These are phyloP conservation scores for Magallana angulata DNA, from an alignment of 1,140 invertebrate species.

Conservation along the genomic window DNA sequence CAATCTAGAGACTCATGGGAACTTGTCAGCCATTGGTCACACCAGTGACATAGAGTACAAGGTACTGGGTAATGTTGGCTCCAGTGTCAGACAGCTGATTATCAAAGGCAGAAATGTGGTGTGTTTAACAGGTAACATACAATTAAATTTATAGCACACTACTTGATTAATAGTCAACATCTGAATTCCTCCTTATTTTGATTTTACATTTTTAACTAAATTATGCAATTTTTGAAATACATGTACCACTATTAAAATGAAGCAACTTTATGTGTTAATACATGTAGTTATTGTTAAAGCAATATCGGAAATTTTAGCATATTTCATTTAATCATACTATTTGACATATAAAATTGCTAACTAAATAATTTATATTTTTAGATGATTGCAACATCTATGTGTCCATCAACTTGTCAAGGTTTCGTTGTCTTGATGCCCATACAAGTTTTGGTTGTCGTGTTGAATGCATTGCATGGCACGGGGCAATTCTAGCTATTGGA, in stretches of 20 bases:
- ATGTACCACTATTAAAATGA: no score
- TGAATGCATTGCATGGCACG: constrained; percentile 14
- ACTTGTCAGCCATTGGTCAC: neutral
- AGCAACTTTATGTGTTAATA: no score
- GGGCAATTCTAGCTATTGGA: constrained; percentile 2
- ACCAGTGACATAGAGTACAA: neutral
- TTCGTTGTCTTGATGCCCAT: neutral
- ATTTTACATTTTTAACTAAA: no score
- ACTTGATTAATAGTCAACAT: no score
- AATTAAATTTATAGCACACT: neutral
- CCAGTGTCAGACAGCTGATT: neutral
- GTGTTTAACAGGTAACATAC: constrained; percentile 10
- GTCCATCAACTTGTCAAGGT: neutral
- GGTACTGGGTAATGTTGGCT: neutral
- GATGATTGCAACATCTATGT: neutral
- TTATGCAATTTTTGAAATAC: no score
- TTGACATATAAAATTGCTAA: neutral
- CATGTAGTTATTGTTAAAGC: no score
- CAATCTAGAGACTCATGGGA: neutral
- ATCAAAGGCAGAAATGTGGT: neutral
- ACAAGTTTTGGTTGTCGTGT: neutral
- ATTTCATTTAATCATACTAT: no score
- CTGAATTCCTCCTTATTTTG: no score
- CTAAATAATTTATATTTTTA: neutral
- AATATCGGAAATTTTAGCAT: no score